phyloP scores from a whole-genome alignment of 2,888 invertebrate genomes.

The Polydrusus tereticollis region DNA sequence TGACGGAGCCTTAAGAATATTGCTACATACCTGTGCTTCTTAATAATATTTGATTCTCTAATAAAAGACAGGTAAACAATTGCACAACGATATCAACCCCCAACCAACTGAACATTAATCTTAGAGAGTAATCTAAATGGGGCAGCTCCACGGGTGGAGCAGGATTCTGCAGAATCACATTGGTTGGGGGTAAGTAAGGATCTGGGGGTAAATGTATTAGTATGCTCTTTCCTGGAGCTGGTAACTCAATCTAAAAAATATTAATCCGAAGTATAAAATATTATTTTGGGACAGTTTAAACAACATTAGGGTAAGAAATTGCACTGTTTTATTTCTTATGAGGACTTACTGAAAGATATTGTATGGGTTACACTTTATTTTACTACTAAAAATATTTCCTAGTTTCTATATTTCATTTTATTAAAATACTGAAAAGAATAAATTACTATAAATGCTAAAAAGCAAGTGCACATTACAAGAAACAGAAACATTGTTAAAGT shows the following conservation, averaged over 20 bases:
- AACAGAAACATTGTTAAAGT: slow-evolving; percentile 23
- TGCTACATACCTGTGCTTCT: slow-evolving; percentile 84
- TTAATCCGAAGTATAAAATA: too few species aligned
- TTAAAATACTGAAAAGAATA: slow-evolving; percentile 30
- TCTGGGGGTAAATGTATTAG: slow-evolving; percentile 79
- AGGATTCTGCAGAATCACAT: slow-evolving; percentile 82
- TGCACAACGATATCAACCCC: slow-evolving; percentile 94
- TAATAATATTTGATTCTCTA: slow-evolving; percentile 97
- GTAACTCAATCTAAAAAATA: slow-evolving; percentile 71
- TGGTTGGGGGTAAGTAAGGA: slow-evolving; percentile 76
- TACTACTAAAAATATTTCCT: background rate
- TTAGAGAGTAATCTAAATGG: slow-evolving; percentile 90
- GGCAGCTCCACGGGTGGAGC: slow-evolving; percentile 88
- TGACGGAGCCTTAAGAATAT: background rate
- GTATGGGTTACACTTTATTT: background rate
- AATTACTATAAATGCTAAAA: slow-evolving; percentile 23
- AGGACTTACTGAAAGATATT: too few species aligned
- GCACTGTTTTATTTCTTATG: too few species aligned
- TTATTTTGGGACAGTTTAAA: too few species aligned
- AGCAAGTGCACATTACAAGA: slow-evolving; percentile 6
- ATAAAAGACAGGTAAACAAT: slow-evolving; percentile 92
- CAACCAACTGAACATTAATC: slow-evolving; percentile 86
- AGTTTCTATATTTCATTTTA: slow-evolving; percentile 9
- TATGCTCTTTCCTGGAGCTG: slow-evolving; percentile 90
- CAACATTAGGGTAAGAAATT: background rate